Evolutionary conservation across 1,140 invertebrate species (phyloP).

Genomic region (Brachionus manjavacas): DNA sequence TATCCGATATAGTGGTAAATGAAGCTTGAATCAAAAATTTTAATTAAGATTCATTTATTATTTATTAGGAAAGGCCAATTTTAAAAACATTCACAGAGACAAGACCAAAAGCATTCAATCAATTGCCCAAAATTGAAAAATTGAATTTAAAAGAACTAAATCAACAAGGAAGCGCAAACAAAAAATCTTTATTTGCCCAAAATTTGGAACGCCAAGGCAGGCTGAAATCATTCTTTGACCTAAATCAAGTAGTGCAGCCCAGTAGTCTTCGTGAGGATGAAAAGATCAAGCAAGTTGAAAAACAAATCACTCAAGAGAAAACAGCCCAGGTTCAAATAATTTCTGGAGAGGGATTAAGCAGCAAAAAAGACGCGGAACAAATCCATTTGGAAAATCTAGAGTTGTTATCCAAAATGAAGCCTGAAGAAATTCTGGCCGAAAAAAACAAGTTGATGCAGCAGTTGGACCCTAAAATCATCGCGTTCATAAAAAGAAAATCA

Average conservation of each 20-base stretch:
- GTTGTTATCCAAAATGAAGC: conserved; percentile 66
- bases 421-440: conserved; percentile 71
- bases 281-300: background rate
- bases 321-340: conserved; percentile 15
- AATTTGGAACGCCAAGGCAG: conserved; percentile 32
- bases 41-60: background rate
- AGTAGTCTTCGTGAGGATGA: background rate
- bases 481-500: conserved; percentile 44
- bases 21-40: background rate
- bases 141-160: background rate
- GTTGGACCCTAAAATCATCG: conserved; percentile 42
- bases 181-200: conserved; percentile 36
- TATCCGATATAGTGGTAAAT: conserved; percentile 27
- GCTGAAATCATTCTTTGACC: conserved; percentile 2
- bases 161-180: background rate
- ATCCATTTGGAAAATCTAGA: conserved; percentile 72
- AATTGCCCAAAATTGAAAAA: conserved; percentile 17
- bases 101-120: background rate
- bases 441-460: conserved; percentile 63
- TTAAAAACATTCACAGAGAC: background rate
- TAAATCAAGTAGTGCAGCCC: background rate
- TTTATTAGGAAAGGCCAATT: background rate
- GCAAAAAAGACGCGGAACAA: conserved; percentile 52
- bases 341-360: conserved; percentile 31
- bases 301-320: conserved; percentile 51